Evolutionary conservation across 2,797 vertebrate genomes (phyloP), one percentile per base, ranked within the genome.

Genomic region (Anabacerthia variegaticeps): DNA sequence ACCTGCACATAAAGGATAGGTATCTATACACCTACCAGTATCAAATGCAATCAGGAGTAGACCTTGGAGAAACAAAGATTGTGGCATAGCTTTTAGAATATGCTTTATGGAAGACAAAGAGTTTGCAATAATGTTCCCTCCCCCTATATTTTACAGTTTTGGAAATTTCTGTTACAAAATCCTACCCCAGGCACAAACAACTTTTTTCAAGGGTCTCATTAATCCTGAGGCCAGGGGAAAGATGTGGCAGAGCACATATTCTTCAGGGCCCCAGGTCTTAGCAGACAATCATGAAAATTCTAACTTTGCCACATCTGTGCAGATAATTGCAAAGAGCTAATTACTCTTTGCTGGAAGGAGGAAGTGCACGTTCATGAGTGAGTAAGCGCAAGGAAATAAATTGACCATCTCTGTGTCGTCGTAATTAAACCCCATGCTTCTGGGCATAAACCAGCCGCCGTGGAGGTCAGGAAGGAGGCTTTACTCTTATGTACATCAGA

Each of bases 261-360:
- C 89, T 93, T 95, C 76, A 74, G 28, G 82, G 58, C 73, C 85
- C 41, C 84, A 65, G 82, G 63, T 80, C 75, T 85, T 65, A 96
- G 69, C 93, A 93, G 86, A 93, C 91, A 95, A 92, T 96, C 74
- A 62, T 5, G 52, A 89, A 93, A 92, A 95, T 91, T 93, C 84
- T 81, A 83, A 90, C 82, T 94, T 93, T 83, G 74, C 77, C 71
- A 89, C 90, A 94, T 95, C 86, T 96, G 80, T 82, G 89, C 85
- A 95, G 89, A 82, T 97, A 95, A 97, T 95, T 95, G 88, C 85
- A 74, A 92, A 95, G 92, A 94, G 95, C 96, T 96, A 96, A 97
- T 96, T 96, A 89, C 79, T 90, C 86, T 81, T 96, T 95, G 91
- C 94, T 97, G 88, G 92, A 95, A 96, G 95, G 93, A 95, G 95